Evolutionary conservation across 2,797 vertebrate species (phyloP), one percentile per base, ranked within the genome.

Genomic region (Chaetodon trifasciatus): DNA sequence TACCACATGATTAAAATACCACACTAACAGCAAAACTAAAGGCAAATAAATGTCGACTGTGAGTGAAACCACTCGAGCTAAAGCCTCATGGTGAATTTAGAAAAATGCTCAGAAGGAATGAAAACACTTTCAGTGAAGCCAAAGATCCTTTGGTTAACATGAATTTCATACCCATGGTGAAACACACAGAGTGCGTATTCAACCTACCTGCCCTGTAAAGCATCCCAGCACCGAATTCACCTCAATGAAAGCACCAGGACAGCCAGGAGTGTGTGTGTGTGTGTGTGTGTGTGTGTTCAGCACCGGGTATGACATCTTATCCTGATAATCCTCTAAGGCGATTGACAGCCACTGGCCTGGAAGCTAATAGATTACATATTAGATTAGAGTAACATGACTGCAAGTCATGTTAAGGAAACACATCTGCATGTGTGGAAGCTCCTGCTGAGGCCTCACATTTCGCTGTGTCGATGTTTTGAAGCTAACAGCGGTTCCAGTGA

Each of bases 271-370:
- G 53, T 57, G 70, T 67, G 37, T 5, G 19, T 35, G 12, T 60
- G 5, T 60, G 68, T 78, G 23, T 68, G 64, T 79, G 46, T 84
- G 53, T 57, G 70, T 67, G 37, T 47, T 65, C 70, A 64, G 74
- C 74, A 3, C 52, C 2, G 49, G 28, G 32, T 85, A 44, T 78
- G 84, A 89, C 78, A 92, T 85, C 79, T 74, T 88, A 90, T 91
- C 82, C 78, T 28, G 66, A 81, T 89, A 89, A 92, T 85, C 83
- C 77, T 56, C 46, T 87, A 60, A 89, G 0, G 11, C 56, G 88
- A 86, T 86, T 84, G 69, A 76, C 76, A 78, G 77, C 68, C 55
- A 47, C 40, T 81, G 60, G 35, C 46, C 66, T 79, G 55, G 23
- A 47, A 55, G 32, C 75, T 78, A 87, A 75, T 66, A 50, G 42